Percentiles rank a stretch among this genome's conserved stretches.
Conservation (phyloP, 2,113 vertebrate species). For the Condylura cristata region DNA sequence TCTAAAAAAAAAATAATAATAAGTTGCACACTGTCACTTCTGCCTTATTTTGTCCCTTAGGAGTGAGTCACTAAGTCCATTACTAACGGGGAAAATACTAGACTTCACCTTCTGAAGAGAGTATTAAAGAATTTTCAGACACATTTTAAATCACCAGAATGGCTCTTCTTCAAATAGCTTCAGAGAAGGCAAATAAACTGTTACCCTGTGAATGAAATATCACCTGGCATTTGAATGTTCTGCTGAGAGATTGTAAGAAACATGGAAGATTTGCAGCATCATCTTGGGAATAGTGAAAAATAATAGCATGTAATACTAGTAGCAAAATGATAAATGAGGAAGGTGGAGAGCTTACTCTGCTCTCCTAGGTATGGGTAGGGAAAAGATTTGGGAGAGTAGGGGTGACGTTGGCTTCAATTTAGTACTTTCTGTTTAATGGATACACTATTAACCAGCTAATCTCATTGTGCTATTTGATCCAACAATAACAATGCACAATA, state of each 20-base stretch:
- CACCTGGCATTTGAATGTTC: constrained; percentile 1
- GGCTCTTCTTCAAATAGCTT: neutral
- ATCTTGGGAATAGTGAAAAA: constrained; percentile 1
- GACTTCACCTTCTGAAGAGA: neutral
- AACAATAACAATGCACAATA: neutral
- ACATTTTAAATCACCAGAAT: neutral
- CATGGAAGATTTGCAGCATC: neutral
- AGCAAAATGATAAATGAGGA: neutral
- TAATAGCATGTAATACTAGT: neutral
- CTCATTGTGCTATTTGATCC: neutral
- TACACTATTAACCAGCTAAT: neutral
- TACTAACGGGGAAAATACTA: neutral
- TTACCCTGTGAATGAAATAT: neutral
- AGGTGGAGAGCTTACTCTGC: neutral
- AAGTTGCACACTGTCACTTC: neutral
- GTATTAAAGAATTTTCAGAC: too few species aligned
- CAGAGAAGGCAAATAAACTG: constrained; percentile 23
- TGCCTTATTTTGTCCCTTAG: neutral
- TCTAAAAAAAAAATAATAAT: too few species aligned
- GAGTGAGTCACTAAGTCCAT: neutral
- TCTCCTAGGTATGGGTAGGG: neutral
- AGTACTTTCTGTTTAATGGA: constrained; percentile 1
- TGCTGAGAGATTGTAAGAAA: neutral
- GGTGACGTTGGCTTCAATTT: neutral
- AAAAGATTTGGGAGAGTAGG: neutral